Evolutionary conservation across 2,797 vertebrate genomes (phyloP).

Genomic region (Lophius americanus): DNA sequence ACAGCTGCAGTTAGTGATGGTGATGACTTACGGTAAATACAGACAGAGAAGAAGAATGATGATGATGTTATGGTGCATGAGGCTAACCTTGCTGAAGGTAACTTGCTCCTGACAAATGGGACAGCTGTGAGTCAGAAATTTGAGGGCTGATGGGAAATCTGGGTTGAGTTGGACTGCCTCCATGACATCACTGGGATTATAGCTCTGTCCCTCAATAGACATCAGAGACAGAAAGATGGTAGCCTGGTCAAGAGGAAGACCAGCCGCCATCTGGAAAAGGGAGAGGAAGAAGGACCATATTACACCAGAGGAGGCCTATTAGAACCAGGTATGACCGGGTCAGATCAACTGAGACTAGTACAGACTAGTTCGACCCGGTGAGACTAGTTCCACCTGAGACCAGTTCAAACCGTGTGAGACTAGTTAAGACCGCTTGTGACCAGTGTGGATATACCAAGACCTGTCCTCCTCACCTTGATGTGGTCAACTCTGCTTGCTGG

Average conservation of each 20-base stretch:
- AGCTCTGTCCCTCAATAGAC: slow-evolving; percentile 69
- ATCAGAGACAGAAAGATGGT: slow-evolving; percentile 72
- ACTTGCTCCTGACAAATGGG: slow-evolving; percentile 83
- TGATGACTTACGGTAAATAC: slow-evolving; percentile 69
- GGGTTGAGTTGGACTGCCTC: slow-evolving; percentile 78
- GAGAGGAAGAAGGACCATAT: too few relatives aligned
- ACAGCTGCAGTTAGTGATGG: slow-evolving; percentile 54
- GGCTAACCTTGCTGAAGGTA: slow-evolving; percentile 80
- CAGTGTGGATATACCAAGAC: too few relatives aligned
- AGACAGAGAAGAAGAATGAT: slow-evolving; percentile 57
- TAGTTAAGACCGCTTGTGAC: background rate
- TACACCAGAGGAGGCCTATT: too few relatives aligned
- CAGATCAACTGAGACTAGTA: too few relatives aligned
- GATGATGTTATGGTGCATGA: background rate
- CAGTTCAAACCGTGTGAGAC: background rate
- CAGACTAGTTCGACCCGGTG: too few relatives aligned
- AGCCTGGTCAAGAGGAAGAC: slow-evolving; percentile 62
- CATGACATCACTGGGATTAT: slow-evolving; percentile 70
- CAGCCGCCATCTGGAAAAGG: slow-evolving; percentile 39
- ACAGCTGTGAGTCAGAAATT: slow-evolving; percentile 81
- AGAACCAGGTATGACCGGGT: too few relatives aligned
- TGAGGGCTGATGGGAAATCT: slow-evolving; percentile 78
- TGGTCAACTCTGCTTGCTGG: background rate
- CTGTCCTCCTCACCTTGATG: slow-evolving; percentile 18
- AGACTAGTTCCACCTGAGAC: too few relatives aligned